Percentiles rank a stretch among this genome's conserved stretches.
phyloP scores from a whole-genome alignment of 2,113 vertebrate species.

The Acinonyx jubatus region DNA sequence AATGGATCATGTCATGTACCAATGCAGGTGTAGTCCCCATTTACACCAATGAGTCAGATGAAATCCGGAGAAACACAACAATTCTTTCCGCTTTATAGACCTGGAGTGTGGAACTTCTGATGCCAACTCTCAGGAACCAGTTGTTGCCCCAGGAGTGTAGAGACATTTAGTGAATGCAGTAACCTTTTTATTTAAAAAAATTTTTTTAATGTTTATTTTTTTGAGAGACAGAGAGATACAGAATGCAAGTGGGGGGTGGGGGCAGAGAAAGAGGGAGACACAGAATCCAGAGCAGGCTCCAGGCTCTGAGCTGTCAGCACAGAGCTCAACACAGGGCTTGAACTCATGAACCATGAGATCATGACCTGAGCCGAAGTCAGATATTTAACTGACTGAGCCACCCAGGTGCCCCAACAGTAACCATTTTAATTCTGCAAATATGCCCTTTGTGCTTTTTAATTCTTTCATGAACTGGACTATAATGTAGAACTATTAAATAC shows the following conservation, averaged over 20 bases:
- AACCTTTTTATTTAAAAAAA: not conserved
- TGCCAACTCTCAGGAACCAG: not conserved
- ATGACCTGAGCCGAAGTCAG: no score
- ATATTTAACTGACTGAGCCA: no score
- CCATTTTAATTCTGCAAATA: not conserved
- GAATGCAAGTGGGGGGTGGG: no score
- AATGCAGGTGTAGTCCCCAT: not conserved
- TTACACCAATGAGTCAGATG: not conserved
- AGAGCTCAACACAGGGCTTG: no score
- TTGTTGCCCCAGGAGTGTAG: not conserved
- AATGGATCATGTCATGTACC: not conserved
- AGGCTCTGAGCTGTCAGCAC: no score
- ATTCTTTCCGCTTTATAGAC: not conserved
- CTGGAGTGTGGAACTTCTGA: not conserved
- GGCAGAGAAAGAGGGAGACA: no score
- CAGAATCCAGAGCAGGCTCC: no score
- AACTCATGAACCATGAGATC: no score
- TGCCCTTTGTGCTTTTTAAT: not conserved
- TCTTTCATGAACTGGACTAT: not conserved
- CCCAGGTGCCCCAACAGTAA: not conserved
- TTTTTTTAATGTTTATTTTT: no score
- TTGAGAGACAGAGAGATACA: no score
- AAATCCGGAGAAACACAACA: not conserved
- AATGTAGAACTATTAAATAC: not conserved
- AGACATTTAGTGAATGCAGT: not conserved